A percentile compares a stretch with the other conserved stretches of the same genome.
Evolutionary conservation across 2,797 vertebrate species (phyloP).

Genomic region (Okamejei kenojei): DNA sequence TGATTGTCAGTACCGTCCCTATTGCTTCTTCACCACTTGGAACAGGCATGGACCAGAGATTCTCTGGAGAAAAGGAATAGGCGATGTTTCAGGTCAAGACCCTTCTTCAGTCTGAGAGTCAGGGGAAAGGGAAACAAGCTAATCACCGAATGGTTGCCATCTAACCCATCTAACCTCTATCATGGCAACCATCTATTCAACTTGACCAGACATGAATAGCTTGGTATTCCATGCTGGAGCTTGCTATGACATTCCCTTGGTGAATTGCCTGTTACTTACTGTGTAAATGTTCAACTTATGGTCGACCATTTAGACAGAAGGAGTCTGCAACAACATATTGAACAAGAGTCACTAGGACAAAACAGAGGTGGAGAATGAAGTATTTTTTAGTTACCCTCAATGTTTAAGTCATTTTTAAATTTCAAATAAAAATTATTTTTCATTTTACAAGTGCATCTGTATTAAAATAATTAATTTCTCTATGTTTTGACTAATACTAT

Average conservation of each 20-base stretch:
- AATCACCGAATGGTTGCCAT: no score
- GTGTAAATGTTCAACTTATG: neutral
- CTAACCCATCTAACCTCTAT: no score
- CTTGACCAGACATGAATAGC: neutral
- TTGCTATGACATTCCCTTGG: neutral
- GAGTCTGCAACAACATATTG: neutral
- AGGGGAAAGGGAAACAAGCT: no score
- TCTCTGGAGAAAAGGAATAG: no score
- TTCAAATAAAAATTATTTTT: neutral
- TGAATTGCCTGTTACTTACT: neutral
- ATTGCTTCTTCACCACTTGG: no score
- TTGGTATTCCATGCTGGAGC: neutral
- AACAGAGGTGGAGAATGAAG: neutral
- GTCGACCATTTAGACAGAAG: neutral
- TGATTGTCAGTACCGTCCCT: no score
- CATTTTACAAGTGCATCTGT: neutral
- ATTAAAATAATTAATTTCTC: neutral
- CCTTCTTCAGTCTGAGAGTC: no score
- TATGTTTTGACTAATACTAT: neutral
- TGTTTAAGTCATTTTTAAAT: neutral
- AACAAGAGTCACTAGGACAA: neutral
- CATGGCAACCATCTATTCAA: no score
- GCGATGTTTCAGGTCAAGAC: no score
- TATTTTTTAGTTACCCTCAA: neutral
- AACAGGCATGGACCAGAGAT: no score